Conservation (phyloP, 92 coral and sea anemone genomes). For the Parazoanthus swiftii region DNA sequence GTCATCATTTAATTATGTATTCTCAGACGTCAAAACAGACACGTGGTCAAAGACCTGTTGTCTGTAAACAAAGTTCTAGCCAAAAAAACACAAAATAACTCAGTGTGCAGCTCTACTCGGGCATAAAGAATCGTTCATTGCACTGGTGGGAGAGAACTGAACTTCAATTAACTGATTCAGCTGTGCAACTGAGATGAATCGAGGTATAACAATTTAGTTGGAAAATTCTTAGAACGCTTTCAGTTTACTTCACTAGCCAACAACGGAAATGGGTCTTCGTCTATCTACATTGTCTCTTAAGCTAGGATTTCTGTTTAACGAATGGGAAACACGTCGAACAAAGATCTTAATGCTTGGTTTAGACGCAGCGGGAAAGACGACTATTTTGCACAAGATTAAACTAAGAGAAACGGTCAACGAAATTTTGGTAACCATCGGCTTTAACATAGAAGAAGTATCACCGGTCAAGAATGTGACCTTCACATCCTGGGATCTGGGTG, state of each 20-base stretch:
- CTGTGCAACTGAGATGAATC: no score
- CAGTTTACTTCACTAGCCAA: neutral
- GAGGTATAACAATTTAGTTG: neutral
- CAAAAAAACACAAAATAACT: neutral
- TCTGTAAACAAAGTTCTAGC: no score
- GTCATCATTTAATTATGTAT: no score
- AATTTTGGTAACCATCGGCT: constrained; percentile 71
- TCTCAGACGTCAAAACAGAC: constrained; percentile 27
- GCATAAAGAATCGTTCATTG: neutral
- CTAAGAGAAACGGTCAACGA: constrained; percentile 73
- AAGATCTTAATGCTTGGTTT: constrained; percentile 75
- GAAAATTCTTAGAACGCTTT: neutral
- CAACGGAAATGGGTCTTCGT: constrained; percentile 41
- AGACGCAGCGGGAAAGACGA: constrained; percentile 89
- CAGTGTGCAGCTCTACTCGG: neutral
- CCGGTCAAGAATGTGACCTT: constrained; percentile 69
- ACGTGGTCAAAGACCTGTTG: neutral
- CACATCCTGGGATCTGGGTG: constrained; percentile 85
- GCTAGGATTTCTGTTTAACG: constrained; percentile 17
- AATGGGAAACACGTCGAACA: constrained; percentile 36
- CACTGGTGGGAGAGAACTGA: neutral
- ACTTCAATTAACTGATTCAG: neutral
- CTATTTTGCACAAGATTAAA: constrained; percentile 80
- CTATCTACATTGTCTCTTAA: constrained; percentile 57
- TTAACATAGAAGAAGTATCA: constrained; percentile 73